A percentile compares a stretch with the other conserved stretches of the same genome.
Conservation (phyloP, 2,888 invertebrate species). For the Tethea ocularis region DNA sequence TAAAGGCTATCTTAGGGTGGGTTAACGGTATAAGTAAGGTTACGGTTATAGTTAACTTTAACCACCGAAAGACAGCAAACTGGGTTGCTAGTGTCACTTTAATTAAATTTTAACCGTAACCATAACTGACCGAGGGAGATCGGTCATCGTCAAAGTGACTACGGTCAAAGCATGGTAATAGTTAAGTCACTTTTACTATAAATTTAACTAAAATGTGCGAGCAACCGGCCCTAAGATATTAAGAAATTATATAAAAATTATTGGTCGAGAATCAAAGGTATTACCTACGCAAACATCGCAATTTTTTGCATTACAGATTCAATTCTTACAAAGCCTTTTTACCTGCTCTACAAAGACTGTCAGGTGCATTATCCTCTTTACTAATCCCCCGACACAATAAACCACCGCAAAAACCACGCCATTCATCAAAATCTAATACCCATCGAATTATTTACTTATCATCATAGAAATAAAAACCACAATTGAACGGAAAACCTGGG, state of each 20-base stretch:
- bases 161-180: too few species aligned
- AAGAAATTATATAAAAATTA: neutral
- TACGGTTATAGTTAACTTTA: too few species aligned
- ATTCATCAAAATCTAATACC: slow-evolving; percentile 75
- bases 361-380: slow-evolving; percentile 78
- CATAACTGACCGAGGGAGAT: too few species aligned
- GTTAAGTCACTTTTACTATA: too few species aligned
- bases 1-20: too few species aligned
- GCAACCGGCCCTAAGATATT: too few species aligned
- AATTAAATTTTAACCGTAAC: too few species aligned
- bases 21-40: too few species aligned
- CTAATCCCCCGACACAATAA: slow-evolving; percentile 67
- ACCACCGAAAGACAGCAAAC: too few species aligned
- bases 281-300: slow-evolving; percentile 66
- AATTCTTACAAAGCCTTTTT: slow-evolving; percentile 44
- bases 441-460: slow-evolving; percentile 57
- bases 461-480: slow-evolving; percentile 46
- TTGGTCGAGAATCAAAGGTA: slow-evolving; percentile 1
- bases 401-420: slow-evolving; percentile 55
- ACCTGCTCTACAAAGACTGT: slow-evolving; percentile 64
- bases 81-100: too few species aligned
- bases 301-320: slow-evolving; percentile 38
- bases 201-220: too few species aligned
- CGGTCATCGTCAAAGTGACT: too few species aligned
- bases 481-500: slow-evolving; percentile 56